These are phyloP conservation scores for Lumbricus terrestris DNA, from an alignment of 2,888 invertebrate genomes.

Conservation along the genomic window DNA sequence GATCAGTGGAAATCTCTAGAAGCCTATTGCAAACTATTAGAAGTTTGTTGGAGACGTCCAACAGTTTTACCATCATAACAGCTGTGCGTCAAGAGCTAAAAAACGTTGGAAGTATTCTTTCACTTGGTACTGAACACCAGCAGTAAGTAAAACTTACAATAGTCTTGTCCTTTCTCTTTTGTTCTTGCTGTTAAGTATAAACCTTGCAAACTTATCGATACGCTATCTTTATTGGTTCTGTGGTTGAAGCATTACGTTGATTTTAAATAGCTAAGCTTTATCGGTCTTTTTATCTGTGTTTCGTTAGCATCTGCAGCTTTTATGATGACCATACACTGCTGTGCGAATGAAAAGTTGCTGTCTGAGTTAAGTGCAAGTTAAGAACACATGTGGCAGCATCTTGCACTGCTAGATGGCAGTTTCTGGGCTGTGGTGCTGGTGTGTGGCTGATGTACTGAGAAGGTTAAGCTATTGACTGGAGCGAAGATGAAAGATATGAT, in stretches of 20 bases:
- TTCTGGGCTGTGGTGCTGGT: background rate
- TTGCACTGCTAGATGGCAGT: background rate
- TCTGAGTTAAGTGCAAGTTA: constrained; percentile 3
- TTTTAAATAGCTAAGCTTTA: background rate
- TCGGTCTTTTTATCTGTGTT: background rate
- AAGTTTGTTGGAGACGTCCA: background rate
- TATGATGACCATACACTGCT: background rate
- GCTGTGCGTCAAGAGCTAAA: background rate
- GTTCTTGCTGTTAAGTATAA: background rate
- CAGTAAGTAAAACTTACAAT: background rate
- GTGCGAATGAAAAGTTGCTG: background rate
- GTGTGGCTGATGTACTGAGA: background rate
- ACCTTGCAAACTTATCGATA: background rate
- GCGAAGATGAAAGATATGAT: background rate
- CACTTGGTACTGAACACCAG: background rate
- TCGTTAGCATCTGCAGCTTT: background rate
- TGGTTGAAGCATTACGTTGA: background rate
- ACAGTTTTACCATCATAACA: constrained; percentile 10
- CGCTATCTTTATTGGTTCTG: background rate
- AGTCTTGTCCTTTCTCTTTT: background rate
- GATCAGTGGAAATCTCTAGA: background rate
- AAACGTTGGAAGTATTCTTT: constrained; percentile 10
- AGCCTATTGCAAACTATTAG: background rate
- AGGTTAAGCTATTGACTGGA: background rate
- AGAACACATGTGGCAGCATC: background rate